Evolutionary conservation across 1,140 invertebrate genomes (phyloP).

Genomic region (Hetaerina americana): DNA sequence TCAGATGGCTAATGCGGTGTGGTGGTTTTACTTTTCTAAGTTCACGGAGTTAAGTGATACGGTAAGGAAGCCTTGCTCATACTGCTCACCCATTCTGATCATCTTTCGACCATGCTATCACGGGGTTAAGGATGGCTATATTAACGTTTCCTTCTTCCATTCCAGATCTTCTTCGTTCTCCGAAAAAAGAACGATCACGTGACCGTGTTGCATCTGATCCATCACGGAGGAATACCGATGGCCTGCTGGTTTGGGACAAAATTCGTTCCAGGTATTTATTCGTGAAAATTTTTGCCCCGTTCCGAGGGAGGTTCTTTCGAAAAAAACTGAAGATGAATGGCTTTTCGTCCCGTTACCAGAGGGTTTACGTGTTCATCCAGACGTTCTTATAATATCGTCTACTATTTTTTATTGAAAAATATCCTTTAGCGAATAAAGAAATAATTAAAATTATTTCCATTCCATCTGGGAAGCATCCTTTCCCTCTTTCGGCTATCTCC

Average conservation of each 20-base stretch:
- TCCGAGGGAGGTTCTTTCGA: too few relatives aligned
- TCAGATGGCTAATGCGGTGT: constrained; percentile 82
- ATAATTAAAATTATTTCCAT: too few relatives aligned
- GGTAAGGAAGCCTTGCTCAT: constrained; percentile 11
- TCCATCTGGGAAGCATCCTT: too few relatives aligned
- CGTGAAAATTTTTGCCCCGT: too few relatives aligned
- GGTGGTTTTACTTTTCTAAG: constrained; percentile 97
- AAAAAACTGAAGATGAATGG: too few relatives aligned
- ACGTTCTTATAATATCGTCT: too few relatives aligned
- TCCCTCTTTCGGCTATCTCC: too few relatives aligned
- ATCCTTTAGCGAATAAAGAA: too few relatives aligned
- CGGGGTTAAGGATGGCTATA: background rate
- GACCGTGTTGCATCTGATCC: constrained; percentile 42
- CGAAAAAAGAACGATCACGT: constrained; percentile 41
- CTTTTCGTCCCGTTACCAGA: too few relatives aligned
- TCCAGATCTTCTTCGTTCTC: constrained; percentile 33
- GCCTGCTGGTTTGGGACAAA: constrained; percentile 45
- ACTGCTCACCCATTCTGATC: background rate
- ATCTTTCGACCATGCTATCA: background rate
- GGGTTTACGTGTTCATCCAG: too few relatives aligned
- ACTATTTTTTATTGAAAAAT: too few relatives aligned
- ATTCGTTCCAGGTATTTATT: constrained; percentile 34
- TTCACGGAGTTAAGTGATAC: constrained; percentile 50
- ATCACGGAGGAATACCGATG: constrained; percentile 45
- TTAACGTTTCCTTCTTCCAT: constrained; percentile 18